Evolutionary conservation across 2,888 invertebrate genomes (phyloP), one percentile per base, ranked within the genome.

Genomic region (Dynastes grantii): DNA sequence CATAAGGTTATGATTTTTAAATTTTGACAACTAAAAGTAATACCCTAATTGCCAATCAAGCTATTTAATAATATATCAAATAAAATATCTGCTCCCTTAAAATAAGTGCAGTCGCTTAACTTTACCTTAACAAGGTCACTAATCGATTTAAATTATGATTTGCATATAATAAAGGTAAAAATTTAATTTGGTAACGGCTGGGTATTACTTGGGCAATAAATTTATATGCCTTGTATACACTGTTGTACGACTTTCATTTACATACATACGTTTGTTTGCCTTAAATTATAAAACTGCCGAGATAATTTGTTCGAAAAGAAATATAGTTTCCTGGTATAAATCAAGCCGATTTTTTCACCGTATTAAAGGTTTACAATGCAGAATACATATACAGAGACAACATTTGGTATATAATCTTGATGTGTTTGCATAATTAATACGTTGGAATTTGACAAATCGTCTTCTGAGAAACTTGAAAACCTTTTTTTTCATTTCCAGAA

Each of bases 371-470:
- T 22, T 32, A 71, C n/a, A 55, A 55, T 55, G 53, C 27, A 13
- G 37, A 13, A 16, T 53, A 55, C 2, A n/a, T 55, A 55, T 55
- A 16, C 22, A 58, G 22, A 22, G 11, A 16, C 2, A 22, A 27
- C 32, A 67, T 22, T n/a, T 11, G 8, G 3, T 22, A 11, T 16
- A 40, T 22, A 9, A 11, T 5, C 58, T 22, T n/a, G 11, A 58
- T 16, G 29, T 37, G 58, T 71, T 58, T 71, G 16, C 58, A 58
- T 73, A 73, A 73, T 73, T 73, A 58, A 73, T 58, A 32, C 37
- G 40, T n/a, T 58, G 73, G 58, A 40, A 73, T 73, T 73, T 73
- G 73, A 73, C 16, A 73, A 73, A 58, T 37, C n/a, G n/a, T 73
- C 5, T 16, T 61, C 27, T 45, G 27, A 11, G 58, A 53, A 68